Conservation (phyloP, 2,797 vertebrate genomes). For the Sebastes cheni region DNA sequence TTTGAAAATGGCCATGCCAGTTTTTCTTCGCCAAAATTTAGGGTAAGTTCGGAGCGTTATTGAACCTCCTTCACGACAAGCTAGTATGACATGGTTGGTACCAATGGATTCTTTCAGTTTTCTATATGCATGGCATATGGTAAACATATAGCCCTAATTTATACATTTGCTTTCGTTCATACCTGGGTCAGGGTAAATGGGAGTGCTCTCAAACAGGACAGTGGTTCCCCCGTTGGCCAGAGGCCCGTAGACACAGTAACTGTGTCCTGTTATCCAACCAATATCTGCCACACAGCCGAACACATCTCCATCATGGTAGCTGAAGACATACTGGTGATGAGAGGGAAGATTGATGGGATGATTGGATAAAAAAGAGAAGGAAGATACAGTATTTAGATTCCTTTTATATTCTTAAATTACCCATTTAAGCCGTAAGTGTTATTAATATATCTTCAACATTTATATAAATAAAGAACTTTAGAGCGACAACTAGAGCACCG, state of each 20-base stretch:
- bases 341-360: conserved; percentile 14
- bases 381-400: not conserved
- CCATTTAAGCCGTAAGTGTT: not conserved
- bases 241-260: conserved; percentile 94
- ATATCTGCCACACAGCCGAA: conserved; percentile 96
- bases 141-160: too few species aligned
- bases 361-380: not conserved
- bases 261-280: conserved; percentile 98
- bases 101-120: too few species aligned
- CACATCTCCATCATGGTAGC: conserved; percentile 89
- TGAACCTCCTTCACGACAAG: too few species aligned
- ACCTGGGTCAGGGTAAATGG: conserved; percentile 95
- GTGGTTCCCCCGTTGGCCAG: conserved; percentile 94
- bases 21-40: too few species aligned
- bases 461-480: too few species aligned
- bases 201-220: conserved; percentile 96
- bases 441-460: too few species aligned
- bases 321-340: conserved; percentile 89
- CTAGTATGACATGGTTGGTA: too few species aligned
- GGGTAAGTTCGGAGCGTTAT: too few species aligned
- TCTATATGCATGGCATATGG: too few species aligned
- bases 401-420: not conserved
- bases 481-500: too few species aligned
- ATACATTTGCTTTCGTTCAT: conserved; percentile 27
- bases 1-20: too few species aligned